Evolutionary conservation across 2,888 invertebrate species (phyloP).

Genomic region (Drosophila seclusa): DNA sequence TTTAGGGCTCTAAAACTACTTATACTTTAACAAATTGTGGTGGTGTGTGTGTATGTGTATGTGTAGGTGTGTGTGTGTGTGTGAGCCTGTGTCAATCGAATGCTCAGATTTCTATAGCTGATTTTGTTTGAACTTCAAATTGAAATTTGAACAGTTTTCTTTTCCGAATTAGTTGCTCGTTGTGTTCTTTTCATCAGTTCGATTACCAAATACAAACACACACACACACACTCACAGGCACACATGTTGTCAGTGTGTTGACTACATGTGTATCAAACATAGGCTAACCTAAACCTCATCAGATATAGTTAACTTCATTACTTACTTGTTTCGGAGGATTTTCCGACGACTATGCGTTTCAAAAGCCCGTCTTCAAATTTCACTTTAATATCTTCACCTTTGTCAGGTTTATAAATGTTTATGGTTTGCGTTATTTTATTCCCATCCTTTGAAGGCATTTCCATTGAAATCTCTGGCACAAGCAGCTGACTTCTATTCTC

Average conservation of each 20-base stretch:
- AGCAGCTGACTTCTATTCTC: fast-evolving
- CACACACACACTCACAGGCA: not conserved
- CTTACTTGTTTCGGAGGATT: no score
- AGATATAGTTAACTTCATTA: no score
- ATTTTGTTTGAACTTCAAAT: conserved; percentile 50
- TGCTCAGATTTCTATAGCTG: conserved; percentile 49
- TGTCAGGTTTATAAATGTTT: no score
- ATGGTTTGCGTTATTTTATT: no score
- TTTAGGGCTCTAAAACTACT: not conserved
- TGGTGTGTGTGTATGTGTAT: not conserved
- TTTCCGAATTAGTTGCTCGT: conserved; percentile 29
- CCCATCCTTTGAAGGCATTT: no score
- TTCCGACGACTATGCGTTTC: fast-evolving
- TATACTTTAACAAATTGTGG: not conserved
- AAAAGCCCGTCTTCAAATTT: no score
- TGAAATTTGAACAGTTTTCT: conserved; percentile 52
- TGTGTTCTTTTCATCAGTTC: conserved; percentile 40
- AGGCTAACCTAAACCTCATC: no score
- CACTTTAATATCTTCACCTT: no score
- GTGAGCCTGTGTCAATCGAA: conserved; percentile 22
- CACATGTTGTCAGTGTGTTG: not conserved
- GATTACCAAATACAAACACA: conserved; percentile 32
- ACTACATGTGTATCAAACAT: no score
- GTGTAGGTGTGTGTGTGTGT: conserved; percentile 12
- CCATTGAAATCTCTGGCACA: no score